Evolutionary conservation across 2,888 invertebrate species (phyloP), one percentile per base, ranked within the genome.

Genomic region (Drosophila borealis): DNA sequence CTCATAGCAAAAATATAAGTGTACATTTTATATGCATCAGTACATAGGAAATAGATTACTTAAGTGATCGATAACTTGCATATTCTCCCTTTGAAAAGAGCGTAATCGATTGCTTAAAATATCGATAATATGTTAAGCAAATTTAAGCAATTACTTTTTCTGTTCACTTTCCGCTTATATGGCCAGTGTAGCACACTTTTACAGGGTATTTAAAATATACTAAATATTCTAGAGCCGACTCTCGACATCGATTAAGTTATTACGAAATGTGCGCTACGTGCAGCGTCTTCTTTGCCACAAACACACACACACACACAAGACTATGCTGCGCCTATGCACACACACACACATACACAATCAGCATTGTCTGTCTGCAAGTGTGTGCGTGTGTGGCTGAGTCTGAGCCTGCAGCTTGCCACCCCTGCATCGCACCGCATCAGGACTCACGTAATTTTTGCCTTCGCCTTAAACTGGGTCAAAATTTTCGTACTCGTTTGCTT

Each of bases 221-320:
- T 64, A 82, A 70, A 85, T 85, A 82, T 80, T 75, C 69, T 73
- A 62, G 74, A 81, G 49, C 63, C 72, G 73, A 68, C 78, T 78
- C 74, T 78, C 82, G 77, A 80, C 90, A 87, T 88, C 90, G 89
- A 89, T 90, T 89, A 89, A 89, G 90, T 89, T 89, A 89, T 89
- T 90, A 89, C 86, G 78, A 88, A 87, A 89, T 88, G 80, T 81
- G 66, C 74, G 80, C 70, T 81, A 84, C 89, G 87, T 89, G 78
- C 77, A 65, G 70, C 70, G 77, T 80, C 80, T 80, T 79, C 55
- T 17, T 53, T 57, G 10, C 37, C 29, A 33, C 46, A 39, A 29
- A 60, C 21, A 33, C 41, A 44, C 4, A 44, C 49, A 56, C 57
- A 65, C 48, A 44, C n/a, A 53, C 25, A 42, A 8, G 29, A 13